phyloP scores from a whole-genome alignment of 2,113 vertebrate genomes.

The Plecturocebus donacophilus region DNA sequence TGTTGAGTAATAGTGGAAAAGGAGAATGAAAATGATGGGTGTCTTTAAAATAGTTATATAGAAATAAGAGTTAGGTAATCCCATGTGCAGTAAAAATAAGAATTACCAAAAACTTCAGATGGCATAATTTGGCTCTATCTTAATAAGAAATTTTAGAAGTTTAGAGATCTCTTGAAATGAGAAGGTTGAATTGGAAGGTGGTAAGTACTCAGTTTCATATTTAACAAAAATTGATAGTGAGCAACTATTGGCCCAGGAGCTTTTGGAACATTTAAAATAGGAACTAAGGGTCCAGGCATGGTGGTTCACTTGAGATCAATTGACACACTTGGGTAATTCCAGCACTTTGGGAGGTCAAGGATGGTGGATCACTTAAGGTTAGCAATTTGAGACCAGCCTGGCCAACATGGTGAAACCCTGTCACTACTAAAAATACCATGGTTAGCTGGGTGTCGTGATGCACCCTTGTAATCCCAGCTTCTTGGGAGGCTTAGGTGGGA shows the following conservation, averaged over 20 bases:
- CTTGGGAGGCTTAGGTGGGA: too few species aligned
- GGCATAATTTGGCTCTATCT: not conserved
- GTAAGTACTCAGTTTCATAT: too few species aligned
- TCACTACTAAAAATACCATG: too few species aligned
- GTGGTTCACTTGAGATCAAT: too few species aligned
- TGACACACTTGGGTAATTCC: too few species aligned
- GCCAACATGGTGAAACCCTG: too few species aligned
- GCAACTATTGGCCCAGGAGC: not conserved
- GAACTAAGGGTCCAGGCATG: too few species aligned
- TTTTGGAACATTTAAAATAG: not conserved
- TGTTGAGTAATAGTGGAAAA: not conserved
- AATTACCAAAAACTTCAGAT: not conserved
- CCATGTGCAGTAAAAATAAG: not conserved
- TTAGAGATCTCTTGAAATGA: not conserved
- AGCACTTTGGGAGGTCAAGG: too few species aligned
- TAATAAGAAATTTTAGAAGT: not conserved
- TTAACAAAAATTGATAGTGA: not conserved
- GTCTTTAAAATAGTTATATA: not conserved
- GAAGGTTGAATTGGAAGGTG: not conserved
- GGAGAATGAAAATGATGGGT: not conserved
- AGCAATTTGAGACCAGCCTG: too few species aligned
- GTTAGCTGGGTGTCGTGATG: too few species aligned
- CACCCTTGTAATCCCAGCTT: too few species aligned
- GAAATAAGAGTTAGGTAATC: not conserved
- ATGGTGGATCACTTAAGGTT: too few species aligned